Conservation (phyloP, 2,888 invertebrate species). For the Cristatella mucedo region DNA sequence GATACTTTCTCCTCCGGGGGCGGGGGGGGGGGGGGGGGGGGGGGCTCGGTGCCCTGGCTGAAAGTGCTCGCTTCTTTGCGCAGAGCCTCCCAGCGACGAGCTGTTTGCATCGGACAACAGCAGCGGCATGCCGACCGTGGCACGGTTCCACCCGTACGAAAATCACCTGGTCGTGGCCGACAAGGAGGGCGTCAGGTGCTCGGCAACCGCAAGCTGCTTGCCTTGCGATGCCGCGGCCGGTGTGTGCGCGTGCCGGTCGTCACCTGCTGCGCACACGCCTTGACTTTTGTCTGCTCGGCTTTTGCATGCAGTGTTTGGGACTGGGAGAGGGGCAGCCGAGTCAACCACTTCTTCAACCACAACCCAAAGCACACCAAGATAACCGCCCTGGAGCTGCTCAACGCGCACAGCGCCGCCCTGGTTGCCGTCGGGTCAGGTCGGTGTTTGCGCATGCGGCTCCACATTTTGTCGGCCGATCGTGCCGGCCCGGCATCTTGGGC, state of each 20-base stretch:
- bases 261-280: no score
- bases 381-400: conserved; percentile 66
- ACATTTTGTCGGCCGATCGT: not conserved
- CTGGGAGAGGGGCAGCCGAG: conserved; percentile 58
- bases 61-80: no score
- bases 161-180: conserved; percentile 71
- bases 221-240: no score
- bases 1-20: no score
- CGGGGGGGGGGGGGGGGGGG: no score
- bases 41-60: no score
- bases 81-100: no score
- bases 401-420: conserved; percentile 64
- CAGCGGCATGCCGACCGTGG: conserved; percentile 56
- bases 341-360: conserved; percentile 44
- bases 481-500: no score
- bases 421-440: conserved; percentile 52
- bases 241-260: no score
- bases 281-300: no score
- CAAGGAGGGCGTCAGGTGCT: conserved; percentile 67
- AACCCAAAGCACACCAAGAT: conserved; percentile 46
- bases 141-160: conserved; percentile 77
- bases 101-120: no score
- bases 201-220: no score
- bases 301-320: conserved; percentile 62
- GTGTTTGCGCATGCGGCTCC: not conserved